Percentiles rank a stretch among this genome's conserved stretches.
Conservation (phyloP, 2,888 invertebrate species). For the Thecocarcelia acutangulata region DNA sequence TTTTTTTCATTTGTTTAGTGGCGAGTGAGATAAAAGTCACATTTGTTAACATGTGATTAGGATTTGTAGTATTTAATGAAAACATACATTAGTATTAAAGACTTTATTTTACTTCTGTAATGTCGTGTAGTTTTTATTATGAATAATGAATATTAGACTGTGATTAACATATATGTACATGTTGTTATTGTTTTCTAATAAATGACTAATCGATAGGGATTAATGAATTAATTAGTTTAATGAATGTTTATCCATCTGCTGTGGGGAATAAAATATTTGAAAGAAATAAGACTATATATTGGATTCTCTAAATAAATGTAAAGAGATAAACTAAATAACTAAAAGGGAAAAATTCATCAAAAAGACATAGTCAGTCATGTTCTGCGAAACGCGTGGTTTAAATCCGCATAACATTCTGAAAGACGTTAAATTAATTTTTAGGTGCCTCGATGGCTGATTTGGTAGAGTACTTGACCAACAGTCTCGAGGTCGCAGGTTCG, state of each 20-base stretch:
- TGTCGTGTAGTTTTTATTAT: slow-evolving; percentile 3
- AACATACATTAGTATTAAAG: background rate
- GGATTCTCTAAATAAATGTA: too few species aligned
- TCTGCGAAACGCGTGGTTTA: too few species aligned
- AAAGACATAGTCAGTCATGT: too few species aligned
- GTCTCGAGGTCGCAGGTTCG: too few species aligned
- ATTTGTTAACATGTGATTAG: slow-evolving; percentile 41
- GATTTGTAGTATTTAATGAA: slow-evolving; percentile 17
- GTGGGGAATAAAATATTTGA: too few species aligned
- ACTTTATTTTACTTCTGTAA: slow-evolving; percentile 3
- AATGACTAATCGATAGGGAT: background rate
- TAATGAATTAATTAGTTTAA: slow-evolving; percentile 19
- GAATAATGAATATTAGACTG: slow-evolving; percentile 22
- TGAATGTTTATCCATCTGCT: background rate
- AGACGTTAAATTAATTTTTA: too few species aligned
- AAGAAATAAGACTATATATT: too few species aligned
- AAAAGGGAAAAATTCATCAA: too few species aligned
- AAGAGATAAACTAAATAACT: background rate
- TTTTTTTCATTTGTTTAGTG: slow-evolving; percentile 15
- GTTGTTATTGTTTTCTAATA: background rate
- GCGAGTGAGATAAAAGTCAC: background rate
- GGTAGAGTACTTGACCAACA: too few species aligned
- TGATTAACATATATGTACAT: background rate
- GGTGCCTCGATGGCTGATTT: too few species aligned
- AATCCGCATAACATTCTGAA: too few species aligned